Base-by-base conservation (phyloP, 2,888 invertebrate genomes). In the Nomada ruficornis region DNA sequence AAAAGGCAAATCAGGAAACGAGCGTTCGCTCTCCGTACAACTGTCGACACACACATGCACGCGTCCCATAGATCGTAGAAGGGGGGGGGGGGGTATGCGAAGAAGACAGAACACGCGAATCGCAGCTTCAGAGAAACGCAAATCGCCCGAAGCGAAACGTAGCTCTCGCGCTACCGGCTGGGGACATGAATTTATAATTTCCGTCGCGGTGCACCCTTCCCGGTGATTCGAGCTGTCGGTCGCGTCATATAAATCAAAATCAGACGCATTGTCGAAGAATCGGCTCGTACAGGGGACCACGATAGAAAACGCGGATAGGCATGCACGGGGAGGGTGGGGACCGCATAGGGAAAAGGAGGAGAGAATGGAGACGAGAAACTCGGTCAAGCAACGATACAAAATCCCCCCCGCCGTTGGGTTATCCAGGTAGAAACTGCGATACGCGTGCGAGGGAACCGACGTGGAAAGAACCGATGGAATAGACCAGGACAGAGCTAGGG, bases 171-270 rank as follows among this genome's bases (percentile, higher is more conserved):
- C 47, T 47, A 11, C 57, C 59, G 68, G 62, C 68, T 73, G 83
- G 84, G 88, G 85, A 85, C 90, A 92, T 94, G 93, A 93, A 94
- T 93, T 93, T 93, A 93, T 94, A 94, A 93, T 93, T 93, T 93
- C 89, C 90, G 85, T 84, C 86, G 89, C 83, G 88, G 83, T 81
- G 84, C 84, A 67, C 80, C 71, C 85, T 75, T 89, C 69, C 78
- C 85, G 86, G 68, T 85, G 88, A 88, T 82, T 85, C 85, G 87
- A 89, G 88, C 91, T 91, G 93, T 92, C 93, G 91, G 90, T 92
- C 91, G 91, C 91, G 91, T 91, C 92, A 91, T 92, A 93, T 94
- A 94, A 94, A 94, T 94, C 94, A 94, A 93, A 93, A 93, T 94
- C 93, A 93, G 92, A 90, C 85, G 90, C 89, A 93, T 93, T 93